Percentiles rank a stretch among this genome's conserved stretches.
phyloP scores from a whole-genome alignment of 2,113 vertebrate species.

The Carassius carassius region DNA sequence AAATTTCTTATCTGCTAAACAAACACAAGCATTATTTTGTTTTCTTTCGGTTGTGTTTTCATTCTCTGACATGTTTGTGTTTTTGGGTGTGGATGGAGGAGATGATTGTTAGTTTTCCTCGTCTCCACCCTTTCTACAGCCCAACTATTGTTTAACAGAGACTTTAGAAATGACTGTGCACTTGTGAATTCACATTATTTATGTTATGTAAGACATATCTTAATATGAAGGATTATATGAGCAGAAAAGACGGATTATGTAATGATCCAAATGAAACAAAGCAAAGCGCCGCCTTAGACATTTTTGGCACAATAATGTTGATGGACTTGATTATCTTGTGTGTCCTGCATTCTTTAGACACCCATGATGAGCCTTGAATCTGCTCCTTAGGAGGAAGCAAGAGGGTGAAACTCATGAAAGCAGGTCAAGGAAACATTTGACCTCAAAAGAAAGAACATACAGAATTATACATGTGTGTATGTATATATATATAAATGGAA shows the following conservation, averaged over 20 bases:
- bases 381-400: background rate
- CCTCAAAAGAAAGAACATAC: too few relatives aligned
- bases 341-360: background rate
- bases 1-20: background rate
- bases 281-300: background rate
- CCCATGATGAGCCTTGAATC: background rate
- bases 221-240: background rate
- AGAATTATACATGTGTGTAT: too few relatives aligned
- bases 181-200: background rate
- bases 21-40: background rate
- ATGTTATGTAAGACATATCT: background rate
- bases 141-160: background rate
- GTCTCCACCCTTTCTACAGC: background rate
- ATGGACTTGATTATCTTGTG: background rate
- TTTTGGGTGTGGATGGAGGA: background rate
- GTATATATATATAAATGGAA: too few relatives aligned
- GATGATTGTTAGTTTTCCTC: background rate
- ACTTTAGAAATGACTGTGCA: background rate
- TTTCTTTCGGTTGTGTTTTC: background rate
- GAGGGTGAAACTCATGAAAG: background rate
- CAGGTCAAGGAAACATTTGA: background rate
- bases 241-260: background rate
- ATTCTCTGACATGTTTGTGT: background rate
- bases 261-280: background rate
- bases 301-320: background rate